phyloP scores from a whole-genome alignment of 2,888 invertebrate genomes.

The Noctuana brunneofusca region DNA sequence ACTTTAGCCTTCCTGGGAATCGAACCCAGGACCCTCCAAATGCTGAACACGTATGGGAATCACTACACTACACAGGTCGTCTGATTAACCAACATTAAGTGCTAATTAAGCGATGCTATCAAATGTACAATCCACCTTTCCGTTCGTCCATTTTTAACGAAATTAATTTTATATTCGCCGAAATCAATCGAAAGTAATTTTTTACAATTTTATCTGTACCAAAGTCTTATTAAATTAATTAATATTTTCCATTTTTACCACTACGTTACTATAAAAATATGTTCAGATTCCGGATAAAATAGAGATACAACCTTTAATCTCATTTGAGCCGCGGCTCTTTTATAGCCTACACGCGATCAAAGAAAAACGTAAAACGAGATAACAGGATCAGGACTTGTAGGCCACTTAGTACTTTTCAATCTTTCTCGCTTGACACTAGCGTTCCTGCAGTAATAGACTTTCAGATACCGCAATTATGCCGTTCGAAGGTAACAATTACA shows the following conservation, averaged over 20 bases:
- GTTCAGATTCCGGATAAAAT: conserved; percentile 12
- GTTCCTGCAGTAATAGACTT: conserved; percentile 20
- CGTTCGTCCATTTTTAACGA: no score
- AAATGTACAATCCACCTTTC: no score
- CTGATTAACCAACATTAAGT: no score
- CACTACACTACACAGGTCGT: no score
- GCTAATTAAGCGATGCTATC: no score
- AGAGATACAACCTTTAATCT: conserved; percentile 22
- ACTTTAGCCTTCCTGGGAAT: no score
- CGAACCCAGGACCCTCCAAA: no score
- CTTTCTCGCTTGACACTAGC: conserved; percentile 18
- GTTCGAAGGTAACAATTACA: conserved; percentile 26
- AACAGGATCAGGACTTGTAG: conserved; percentile 12
- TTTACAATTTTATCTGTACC: no score
- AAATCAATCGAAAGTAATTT: no score
- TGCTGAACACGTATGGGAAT: no score
- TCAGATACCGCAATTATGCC: conserved; percentile 19
- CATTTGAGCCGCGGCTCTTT: conserved; percentile 14
- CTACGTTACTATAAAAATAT: conserved; percentile 7
- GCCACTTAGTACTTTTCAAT: conserved; percentile 29
- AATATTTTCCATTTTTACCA: background rate
- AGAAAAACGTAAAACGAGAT: conserved; percentile 18
- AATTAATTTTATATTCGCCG: no score
- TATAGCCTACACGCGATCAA: conserved; percentile 13
- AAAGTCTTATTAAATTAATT: background rate